Evolutionary conservation across 2,888 invertebrate species (phyloP).

Genomic region (Eucera pruinosa): DNA sequence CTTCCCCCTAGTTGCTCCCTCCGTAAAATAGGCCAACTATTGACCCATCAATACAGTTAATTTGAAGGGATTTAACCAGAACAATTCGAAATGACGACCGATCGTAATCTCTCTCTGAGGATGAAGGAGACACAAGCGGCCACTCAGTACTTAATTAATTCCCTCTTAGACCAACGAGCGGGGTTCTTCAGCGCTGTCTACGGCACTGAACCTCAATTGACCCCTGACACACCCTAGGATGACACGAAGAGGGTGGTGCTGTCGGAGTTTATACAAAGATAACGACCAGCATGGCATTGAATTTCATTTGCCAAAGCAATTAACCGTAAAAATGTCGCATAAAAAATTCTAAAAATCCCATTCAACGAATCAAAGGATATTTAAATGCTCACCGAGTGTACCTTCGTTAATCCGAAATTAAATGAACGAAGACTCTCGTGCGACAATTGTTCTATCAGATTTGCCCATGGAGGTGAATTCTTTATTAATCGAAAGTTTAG

Average conservation of each 20-base stretch:
- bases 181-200: conserved; percentile 47
- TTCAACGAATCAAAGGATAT: background rate
- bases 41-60: conserved; percentile 12
- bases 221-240: conserved; percentile 39
- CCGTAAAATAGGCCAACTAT: background rate
- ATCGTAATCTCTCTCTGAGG: background rate
- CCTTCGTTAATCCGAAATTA: background rate
- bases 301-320: conserved; percentile 38
- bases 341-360: conserved; percentile 42
- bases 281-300: conserved; percentile 52
- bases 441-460: background rate
- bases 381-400: background rate
- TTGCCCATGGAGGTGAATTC: background rate
- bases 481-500: conserved; percentile 1
- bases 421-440: background rate
- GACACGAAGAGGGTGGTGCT: conserved; percentile 51
- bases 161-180: conserved; percentile 54
- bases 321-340: conserved; percentile 14
- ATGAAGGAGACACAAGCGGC: conserved; percentile 34
- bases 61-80: conserved; percentile 20
- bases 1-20: background rate
- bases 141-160: conserved; percentile 70
- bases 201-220: conserved; percentile 53
- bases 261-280: conserved; percentile 50
- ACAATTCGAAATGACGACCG: conserved; percentile 43